Evolutionary conservation across 2,113 vertebrate genomes (phyloP).

Genomic region (Echinops telfairi): DNA sequence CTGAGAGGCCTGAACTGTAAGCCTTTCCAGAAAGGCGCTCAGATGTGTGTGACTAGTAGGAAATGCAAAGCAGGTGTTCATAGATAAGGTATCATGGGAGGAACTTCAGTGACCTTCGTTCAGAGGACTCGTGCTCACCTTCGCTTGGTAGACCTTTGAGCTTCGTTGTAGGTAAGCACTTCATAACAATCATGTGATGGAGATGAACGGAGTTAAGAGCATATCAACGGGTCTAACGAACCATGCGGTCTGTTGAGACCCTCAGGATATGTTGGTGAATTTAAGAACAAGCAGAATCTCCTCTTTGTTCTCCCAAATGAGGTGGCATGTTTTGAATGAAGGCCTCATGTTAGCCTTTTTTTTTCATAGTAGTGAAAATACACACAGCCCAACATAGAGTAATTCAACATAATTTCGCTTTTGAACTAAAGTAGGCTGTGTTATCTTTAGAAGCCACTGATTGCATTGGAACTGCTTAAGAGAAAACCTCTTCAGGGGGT

Average conservation of each 20-base stretch:
- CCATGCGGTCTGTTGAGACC: too few species aligned
- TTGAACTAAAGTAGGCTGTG: neutral
- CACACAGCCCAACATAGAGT: neutral
- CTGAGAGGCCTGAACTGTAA: neutral
- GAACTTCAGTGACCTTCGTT: neutral
- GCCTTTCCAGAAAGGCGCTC: neutral
- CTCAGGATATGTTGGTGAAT: neutral
- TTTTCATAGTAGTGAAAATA: neutral
- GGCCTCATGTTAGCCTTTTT: neutral
- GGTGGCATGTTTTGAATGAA: neutral
- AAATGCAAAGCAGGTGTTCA: fast-evolving
- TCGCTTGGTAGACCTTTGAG: neutral
- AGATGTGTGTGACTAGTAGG: neutral
- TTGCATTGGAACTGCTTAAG: too few species aligned
- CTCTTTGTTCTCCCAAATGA: neutral
- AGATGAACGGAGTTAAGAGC: neutral
- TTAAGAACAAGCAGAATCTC: neutral
- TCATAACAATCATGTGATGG: neutral
- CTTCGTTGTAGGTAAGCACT: neutral
- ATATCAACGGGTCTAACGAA: too few species aligned
- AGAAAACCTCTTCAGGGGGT: too few species aligned
- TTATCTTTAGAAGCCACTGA: neutral
- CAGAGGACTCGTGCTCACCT: fast-evolving
- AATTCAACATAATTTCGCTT: neutral
- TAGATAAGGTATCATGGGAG: neutral